Evolutionary conservation across 1,140 invertebrate genomes (phyloP), one percentile per base, ranked within the genome.

Genomic region (Campoletis sonorensis): DNA sequence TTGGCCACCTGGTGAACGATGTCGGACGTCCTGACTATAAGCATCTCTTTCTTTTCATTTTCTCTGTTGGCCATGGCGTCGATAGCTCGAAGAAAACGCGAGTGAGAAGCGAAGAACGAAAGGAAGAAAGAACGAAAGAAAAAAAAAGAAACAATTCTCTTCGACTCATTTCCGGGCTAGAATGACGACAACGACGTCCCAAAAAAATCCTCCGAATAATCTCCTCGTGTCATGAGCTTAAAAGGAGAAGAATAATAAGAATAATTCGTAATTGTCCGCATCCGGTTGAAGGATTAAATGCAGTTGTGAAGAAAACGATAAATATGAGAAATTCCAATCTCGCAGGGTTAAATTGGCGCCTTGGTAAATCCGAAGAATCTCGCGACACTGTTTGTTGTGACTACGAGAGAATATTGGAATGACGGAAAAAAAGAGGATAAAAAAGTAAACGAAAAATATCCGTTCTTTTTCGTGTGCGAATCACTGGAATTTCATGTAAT

Each of bases 1-100:
- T 54, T 54, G 51, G 51, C 51, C 51, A 54, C 51, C 51, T 54
- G 51, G 51, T 54, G 51, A 54, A 54, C 51, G 51, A n/a, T 54
- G 51, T 54, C 51, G 51, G 18, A 54, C 51, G 51, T 54, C 51
- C n/a, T 54, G 51, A 54, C 51, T 54, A 21, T 54, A 64, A 54
- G 10, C 51, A 54, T 54, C 51, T 54, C 51, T 54, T 54, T 54
- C 51, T 54, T 54, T n/a, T 21, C 16, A 21, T 54, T 54, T 54
- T 21, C n/a, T 54, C n/a, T 54, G 18, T 8, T 21, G 18, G 51
- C 18, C n/a, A 54, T 7, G 18, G 51, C 51, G 51, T 54, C 51
- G n/a, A 54, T 54, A 3, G 18, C 51, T 21, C 51, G 40, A 45
- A 45, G 40, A 45, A 45, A 45, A 33, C 1, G 5, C 40, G 40